Evolutionary conservation across 2,113 vertebrate species (phyloP).

Genomic region (Nothoprocta pentlandii): DNA sequence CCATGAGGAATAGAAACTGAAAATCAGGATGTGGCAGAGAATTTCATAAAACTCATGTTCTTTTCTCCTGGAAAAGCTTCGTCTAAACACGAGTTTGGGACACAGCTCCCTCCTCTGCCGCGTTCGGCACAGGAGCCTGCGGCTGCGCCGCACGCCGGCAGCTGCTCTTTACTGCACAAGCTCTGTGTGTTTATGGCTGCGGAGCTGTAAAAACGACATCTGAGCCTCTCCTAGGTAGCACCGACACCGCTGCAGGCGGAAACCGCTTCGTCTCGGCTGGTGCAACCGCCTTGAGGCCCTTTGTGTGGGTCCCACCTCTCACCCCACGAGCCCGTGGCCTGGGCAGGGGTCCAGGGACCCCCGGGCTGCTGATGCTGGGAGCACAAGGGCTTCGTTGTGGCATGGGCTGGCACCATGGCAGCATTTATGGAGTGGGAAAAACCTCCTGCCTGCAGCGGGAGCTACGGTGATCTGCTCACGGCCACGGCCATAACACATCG

Average conservation of each 20-base stretch:
- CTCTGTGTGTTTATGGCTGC: background rate
- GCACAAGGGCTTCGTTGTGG: background rate
- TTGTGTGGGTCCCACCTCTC: background rate
- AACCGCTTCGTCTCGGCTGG: too few relatives aligned
- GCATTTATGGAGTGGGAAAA: too few relatives aligned
- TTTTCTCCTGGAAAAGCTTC: background rate
- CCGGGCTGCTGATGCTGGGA: background rate
- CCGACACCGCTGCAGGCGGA: rapidly evolving
- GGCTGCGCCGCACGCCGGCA: too few relatives aligned
- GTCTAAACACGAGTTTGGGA: background rate
- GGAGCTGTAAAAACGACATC: background rate
- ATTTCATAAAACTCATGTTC: background rate
- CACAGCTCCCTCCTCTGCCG: too few relatives aligned
- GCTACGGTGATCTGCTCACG: rapidly evolving
- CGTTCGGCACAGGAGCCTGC: background rate
- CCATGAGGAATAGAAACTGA: background rate
- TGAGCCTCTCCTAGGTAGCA: background rate
- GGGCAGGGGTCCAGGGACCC: background rate
- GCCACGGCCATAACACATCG: background rate
- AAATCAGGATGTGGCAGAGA: background rate
- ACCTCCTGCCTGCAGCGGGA: rapidly evolving
- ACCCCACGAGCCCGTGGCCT: too few relatives aligned
- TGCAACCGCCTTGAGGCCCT: background rate
- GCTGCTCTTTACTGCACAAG: background rate
- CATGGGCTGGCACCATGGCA: background rate